phyloP scores from a whole-genome alignment of 2,888 invertebrate species.

The Yponomeuta plumbellus region DNA sequence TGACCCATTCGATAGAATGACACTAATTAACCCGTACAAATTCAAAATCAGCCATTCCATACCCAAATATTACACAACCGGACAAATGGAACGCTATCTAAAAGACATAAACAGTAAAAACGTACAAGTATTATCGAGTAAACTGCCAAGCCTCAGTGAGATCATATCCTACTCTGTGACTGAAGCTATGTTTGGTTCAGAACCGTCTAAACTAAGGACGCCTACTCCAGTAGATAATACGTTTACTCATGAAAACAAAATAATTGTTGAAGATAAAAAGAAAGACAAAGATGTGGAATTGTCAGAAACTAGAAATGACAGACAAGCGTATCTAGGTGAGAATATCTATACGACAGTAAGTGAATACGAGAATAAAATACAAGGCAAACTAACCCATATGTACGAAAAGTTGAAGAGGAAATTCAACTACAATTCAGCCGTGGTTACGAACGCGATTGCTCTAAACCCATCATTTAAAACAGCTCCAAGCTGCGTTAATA shows the following conservation, averaged over 20 bases:
- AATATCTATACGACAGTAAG: not conserved
- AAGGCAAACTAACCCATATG: not conserved
- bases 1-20: not conserved
- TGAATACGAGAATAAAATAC: not conserved
- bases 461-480: not conserved
- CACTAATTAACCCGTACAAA: not conserved
- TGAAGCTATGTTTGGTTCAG: slow-evolving; percentile 36
- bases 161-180: slow-evolving; percentile 39
- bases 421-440: not conserved
- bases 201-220: slow-evolving; percentile 21
- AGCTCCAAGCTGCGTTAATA: not conserved
- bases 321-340: not conserved
- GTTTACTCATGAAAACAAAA: too few relatives aligned
- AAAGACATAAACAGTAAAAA: not conserved
- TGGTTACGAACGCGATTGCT: not conserved
- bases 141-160: slow-evolving; percentile 30
- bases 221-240: not conserved
- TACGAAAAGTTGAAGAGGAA: not conserved
- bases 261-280: not conserved
- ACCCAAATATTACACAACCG: not conserved
- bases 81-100: slow-evolving; percentile 32
- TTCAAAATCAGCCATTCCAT: not conserved
- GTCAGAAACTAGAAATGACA: not conserved
- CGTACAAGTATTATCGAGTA: not conserved
- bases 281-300: not conserved